Evolutionary conservation across 2,113 vertebrate species (phyloP).

Genomic region (Myodes glareolus): DNA sequence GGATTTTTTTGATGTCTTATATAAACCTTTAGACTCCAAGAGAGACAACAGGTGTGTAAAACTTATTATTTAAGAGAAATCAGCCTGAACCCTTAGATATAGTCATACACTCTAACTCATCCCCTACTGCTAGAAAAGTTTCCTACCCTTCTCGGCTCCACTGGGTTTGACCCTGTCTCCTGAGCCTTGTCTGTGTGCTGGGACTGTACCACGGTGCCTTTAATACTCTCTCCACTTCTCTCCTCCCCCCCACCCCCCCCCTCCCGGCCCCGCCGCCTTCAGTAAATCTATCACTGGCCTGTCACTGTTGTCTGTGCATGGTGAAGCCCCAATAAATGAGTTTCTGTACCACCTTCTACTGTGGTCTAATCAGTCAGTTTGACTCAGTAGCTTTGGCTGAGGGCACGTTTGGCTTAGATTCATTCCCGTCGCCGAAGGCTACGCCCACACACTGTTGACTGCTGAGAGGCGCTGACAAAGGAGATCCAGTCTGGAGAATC

Average conservation of each 20-base stretch:
- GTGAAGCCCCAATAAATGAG: neutral
- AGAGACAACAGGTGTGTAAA: neutral
- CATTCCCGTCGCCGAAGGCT: neutral
- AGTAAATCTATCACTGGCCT: neutral
- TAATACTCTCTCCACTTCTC: neutral
- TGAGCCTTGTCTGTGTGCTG: no score
- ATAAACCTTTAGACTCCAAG: neutral
- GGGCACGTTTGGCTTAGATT: neutral
- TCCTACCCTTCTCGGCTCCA: neutral
- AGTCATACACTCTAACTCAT: neutral
- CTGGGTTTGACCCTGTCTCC: neutral
- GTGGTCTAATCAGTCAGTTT: no score
- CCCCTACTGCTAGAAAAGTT: neutral
- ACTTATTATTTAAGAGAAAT: neutral
- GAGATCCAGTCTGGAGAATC: accelerated
- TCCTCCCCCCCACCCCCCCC: no score
- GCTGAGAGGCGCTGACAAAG: no score
- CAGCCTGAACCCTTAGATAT: neutral
- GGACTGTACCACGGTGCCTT: neutral
- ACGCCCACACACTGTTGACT: neutral
- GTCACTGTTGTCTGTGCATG: no score
- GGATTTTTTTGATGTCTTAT: neutral
- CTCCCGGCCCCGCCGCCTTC: no score
- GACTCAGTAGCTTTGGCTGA: neutral
- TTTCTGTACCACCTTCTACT: neutral